phyloP scores from a whole-genome alignment of 2,797 vertebrate species.

The Pogoniulus pusillus region DNA sequence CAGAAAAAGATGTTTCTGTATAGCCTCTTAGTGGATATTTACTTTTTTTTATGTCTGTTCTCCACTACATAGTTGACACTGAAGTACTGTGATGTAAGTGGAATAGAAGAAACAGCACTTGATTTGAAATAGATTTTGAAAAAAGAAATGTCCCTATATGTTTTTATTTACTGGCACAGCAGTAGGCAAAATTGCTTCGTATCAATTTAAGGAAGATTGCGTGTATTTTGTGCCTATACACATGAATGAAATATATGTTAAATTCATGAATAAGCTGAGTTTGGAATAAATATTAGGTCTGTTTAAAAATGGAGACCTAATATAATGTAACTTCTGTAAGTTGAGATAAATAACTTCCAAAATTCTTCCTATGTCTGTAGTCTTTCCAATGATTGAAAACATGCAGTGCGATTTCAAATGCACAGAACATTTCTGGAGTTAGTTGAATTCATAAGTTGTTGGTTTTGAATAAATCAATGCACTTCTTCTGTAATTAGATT shows the following conservation, averaged over 20 bases:
- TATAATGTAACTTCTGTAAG: background rate
- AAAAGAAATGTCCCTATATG: rapidly evolving
- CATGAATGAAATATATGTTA: background rate
- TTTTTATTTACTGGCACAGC: background rate
- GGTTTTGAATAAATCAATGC: background rate
- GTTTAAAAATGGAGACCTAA: background rate
- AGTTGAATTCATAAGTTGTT: background rate
- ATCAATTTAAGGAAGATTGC: background rate
- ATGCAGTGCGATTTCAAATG: background rate
- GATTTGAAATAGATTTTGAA: background rate
- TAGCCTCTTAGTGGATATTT: background rate
- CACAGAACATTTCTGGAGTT: conserved; percentile 18
- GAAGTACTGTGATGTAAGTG: background rate
- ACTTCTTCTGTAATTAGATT: conserved; percentile 9
- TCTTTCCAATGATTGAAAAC: background rate
- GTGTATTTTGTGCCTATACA: background rate
- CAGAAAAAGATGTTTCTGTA: background rate
- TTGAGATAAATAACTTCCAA: background rate
- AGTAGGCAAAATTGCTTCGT: background rate
- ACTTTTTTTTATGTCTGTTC: background rate
- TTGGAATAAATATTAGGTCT: background rate
- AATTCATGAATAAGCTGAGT: background rate
- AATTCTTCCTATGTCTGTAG: background rate
- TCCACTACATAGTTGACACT: background rate
- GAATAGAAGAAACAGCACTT: background rate